Evolutionary conservation across 2,888 invertebrate genomes (phyloP), one percentile per base, ranked within the genome.

Genomic region (Parnassius mnemosyne): DNA sequence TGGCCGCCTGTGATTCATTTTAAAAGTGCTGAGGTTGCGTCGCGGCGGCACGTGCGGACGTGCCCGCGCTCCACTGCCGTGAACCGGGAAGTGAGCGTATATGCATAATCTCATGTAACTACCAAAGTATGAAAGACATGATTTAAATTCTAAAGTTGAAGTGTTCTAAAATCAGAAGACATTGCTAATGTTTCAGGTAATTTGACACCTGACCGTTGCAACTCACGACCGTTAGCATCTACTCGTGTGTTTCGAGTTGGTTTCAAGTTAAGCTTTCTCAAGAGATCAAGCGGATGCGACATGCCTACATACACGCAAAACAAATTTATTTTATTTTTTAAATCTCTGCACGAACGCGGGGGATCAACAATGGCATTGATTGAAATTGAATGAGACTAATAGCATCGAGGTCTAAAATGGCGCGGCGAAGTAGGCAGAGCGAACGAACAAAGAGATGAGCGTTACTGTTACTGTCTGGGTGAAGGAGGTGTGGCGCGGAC

Each of bases 1-100:
- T 80, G 79, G 75, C 68, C 70, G 9, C 41, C 47, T 49, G 46
- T 49, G 53, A 47, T 13, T 53, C 49, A 53, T 25, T 54, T 42
- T 41, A 65, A 25, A 67, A 66, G 67, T 65, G 68, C 68, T 67
- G 54, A 57, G 66, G 53, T 65, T 56, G 67, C 52, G 53, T 61
- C 60, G 43, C 59, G 52, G 56, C 65, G 65, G 65, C 57, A 64
- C 60, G 63, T 47, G 53, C 64, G 65, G 68, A 68, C 56, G 55
- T 42, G 60, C 42, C 13, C 63, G 54, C 51, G 55, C 60, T 42
- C 53, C 64, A 42, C 60, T 54, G 56, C 61, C 61, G 63, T 60
- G 57, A 50, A 25, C 50, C 34, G 34, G 34, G 34, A 34, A 34
- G 34, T 5, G 34, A 34, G 7, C 34, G 34, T 34, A 34, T 7